These are phyloP conservation scores for Aproaerema taeniolella DNA, from an alignment of 2,888 invertebrate species.

Conservation along the genomic window DNA sequence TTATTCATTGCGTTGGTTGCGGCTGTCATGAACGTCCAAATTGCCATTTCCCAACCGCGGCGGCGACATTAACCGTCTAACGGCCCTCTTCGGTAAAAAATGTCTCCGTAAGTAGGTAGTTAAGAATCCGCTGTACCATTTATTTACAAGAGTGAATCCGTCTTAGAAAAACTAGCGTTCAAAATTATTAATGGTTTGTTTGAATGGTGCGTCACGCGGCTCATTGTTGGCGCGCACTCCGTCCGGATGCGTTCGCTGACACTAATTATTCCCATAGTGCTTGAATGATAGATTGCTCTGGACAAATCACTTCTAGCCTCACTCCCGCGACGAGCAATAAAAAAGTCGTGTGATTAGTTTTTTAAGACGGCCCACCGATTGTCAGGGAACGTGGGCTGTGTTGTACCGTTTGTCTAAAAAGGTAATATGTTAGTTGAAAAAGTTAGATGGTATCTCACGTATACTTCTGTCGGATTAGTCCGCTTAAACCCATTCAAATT, in stretches of 20 bases:
- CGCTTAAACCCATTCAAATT: slow-evolving; percentile 49
- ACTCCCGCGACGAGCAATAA: slow-evolving; percentile 57
- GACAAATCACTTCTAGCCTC: slow-evolving; percentile 72
- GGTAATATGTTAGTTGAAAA: slow-evolving; percentile 55
- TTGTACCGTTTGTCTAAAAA: slow-evolving; percentile 49
- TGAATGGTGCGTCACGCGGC: slow-evolving; percentile 69
- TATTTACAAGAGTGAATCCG: slow-evolving; percentile 71
- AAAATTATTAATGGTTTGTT: slow-evolving; percentile 76
- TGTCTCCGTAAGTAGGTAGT: slow-evolving; percentile 72
- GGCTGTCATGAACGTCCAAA: slow-evolving; percentile 20
- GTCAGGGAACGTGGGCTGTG: slow-evolving; percentile 52
- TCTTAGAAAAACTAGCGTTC: slow-evolving; percentile 71
- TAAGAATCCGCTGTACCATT: slow-evolving; percentile 70
- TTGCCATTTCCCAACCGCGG: slow-evolving; percentile 28
- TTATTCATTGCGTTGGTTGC: slow-evolving; percentile 15
- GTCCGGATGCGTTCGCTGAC: slow-evolving; percentile 73
- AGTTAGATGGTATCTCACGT: slow-evolving; percentile 43
- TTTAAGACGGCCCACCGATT: slow-evolving; percentile 52
- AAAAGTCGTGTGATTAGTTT: slow-evolving; percentile 65
- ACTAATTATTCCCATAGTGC: slow-evolving; percentile 76
- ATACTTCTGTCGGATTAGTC: slow-evolving; percentile 53
- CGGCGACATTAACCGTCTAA: slow-evolving; percentile 46
- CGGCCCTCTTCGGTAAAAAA: slow-evolving; percentile 54
- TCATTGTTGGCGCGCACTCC: slow-evolving; percentile 66
- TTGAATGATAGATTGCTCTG: slow-evolving; percentile 74